These are phyloP conservation scores for Antennarius maculatus DNA, from an alignment of 2,797 vertebrate species.

Conservation along the genomic window DNA sequence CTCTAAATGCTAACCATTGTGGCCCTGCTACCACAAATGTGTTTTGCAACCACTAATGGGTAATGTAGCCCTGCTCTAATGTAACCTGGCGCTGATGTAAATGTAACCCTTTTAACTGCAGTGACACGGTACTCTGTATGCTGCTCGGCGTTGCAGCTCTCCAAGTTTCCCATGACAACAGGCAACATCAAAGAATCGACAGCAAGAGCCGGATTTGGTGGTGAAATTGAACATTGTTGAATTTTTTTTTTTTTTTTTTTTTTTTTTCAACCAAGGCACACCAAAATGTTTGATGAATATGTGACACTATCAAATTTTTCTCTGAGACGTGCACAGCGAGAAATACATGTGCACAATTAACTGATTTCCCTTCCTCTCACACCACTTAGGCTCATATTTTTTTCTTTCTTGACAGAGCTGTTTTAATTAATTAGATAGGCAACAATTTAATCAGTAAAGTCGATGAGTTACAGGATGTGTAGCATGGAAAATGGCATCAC, in stretches of 20 bases:
- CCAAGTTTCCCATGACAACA: conserved; percentile 64
- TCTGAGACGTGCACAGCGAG: background rate
- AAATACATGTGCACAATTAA: background rate
- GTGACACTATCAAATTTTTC: background rate
- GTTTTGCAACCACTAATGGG: conserved; percentile 63
- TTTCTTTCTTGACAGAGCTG: conserved; percentile 11
- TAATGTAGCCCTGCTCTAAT: conserved; percentile 56
- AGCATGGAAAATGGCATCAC: conserved; percentile 38
- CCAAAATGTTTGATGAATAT: conserved; percentile 12
- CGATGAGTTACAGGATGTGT: conserved; percentile 19
- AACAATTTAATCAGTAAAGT: conserved; percentile 39
- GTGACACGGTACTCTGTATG: conserved; percentile 58
- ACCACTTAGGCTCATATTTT: background rate
- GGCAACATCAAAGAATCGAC: conserved; percentile 58
- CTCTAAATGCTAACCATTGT: conserved; percentile 46
- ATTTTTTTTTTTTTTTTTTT: background rate
- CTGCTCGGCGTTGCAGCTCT: conserved; percentile 41
- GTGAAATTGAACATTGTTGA: conserved; percentile 28
- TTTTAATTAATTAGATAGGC: conserved; percentile 34
- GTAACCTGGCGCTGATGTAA: conserved; percentile 62
- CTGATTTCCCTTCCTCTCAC: background rate
- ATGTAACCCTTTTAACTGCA: conserved; percentile 70
- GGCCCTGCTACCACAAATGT: conserved; percentile 55
- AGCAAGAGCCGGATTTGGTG: conserved; percentile 26
- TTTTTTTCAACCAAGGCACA: background rate